phyloP scores from a whole-genome alignment of 30 jellyfish, hydroid and myxozoan genomes.

The Phacellophora camtschatica region DNA sequence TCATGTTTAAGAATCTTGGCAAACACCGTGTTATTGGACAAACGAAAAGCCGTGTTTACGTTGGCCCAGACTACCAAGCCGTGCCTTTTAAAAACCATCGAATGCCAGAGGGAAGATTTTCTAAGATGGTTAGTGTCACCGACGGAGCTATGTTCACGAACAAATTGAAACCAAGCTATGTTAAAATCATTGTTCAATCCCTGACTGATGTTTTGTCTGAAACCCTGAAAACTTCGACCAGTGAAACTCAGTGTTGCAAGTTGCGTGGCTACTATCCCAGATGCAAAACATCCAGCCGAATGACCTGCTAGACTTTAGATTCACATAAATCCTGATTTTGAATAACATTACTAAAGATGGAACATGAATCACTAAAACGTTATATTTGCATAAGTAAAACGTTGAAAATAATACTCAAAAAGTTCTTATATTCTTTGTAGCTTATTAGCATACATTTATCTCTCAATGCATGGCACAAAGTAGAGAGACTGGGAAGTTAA shows the following conservation, averaged over 20 bases:
- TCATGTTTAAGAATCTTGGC: conserved; percentile 56
- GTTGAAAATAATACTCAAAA: too few relatives aligned
- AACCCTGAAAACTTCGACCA: conserved; percentile 4
- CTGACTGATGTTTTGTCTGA: conserved; percentile 55
- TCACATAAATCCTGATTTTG: too few relatives aligned
- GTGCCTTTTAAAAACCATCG: conserved; percentile 34
- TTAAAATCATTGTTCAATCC: conserved; percentile 38
- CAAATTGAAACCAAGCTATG: conserved; percentile 40
- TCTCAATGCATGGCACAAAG: too few relatives aligned
- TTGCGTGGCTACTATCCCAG: conserved; percentile 20
- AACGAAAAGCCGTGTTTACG: conserved; percentile 63
- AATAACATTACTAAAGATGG: too few relatives aligned
- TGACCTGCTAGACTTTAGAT: conserved; percentile 27
- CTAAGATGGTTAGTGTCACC: conserved; percentile 63
- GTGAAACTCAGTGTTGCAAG: conserved; percentile 37
- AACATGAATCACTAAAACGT: too few relatives aligned
- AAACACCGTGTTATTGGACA: conserved; percentile 85
- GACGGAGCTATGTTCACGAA: conserved; percentile 77
- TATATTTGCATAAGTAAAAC: too few relatives aligned
- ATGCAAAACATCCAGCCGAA: conserved; percentile 45
- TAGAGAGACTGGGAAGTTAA: too few relatives aligned
- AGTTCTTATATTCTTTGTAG: too few relatives aligned
- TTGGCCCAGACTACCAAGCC: conserved; percentile 68
- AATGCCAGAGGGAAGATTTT: conserved; percentile 60
- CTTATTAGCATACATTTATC: too few relatives aligned